Conservation (phyloP, 2,113 vertebrate genomes). For the Pagrus major region DNA sequence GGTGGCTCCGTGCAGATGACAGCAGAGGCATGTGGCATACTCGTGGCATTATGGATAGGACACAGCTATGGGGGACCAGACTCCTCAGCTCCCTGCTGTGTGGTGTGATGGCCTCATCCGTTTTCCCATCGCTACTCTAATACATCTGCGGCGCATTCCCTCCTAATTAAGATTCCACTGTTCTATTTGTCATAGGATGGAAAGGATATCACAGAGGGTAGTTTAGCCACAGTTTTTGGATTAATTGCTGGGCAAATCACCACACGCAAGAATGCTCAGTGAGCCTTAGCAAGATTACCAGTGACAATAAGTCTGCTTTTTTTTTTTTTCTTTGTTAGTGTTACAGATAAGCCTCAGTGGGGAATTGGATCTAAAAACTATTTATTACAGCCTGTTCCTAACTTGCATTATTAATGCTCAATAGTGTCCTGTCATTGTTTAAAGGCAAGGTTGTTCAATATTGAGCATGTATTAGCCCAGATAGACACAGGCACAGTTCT, state of each 20-base stretch:
- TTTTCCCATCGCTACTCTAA: constrained; percentile 80
- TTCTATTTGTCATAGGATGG: constrained; percentile 82
- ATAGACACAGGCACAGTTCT: neutral
- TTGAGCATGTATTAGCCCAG: constrained; percentile 9
- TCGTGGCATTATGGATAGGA: constrained; percentile 80
- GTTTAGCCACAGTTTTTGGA: constrained; percentile 82
- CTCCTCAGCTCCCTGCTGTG: constrained; percentile 79
- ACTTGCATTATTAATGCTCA: constrained; percentile 58
- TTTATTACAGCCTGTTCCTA: constrained; percentile 56
- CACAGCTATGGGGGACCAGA: constrained; percentile 73
- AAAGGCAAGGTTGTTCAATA: constrained; percentile 29
- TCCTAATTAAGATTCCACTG: constrained; percentile 82
- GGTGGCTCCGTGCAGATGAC: constrained; percentile 74
- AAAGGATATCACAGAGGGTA: constrained; percentile 77
- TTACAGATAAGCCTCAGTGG: constrained; percentile 59
- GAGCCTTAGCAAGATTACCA: constrained; percentile 57
- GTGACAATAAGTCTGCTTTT: constrained; percentile 44
- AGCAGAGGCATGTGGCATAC: constrained; percentile 79
- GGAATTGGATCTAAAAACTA: constrained; percentile 58
- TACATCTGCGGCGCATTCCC: constrained; percentile 78
- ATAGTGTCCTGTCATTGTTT: constrained; percentile 54
- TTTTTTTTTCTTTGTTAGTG: constrained; percentile 55
- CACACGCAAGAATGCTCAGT: constrained; percentile 66
- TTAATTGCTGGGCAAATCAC: constrained; percentile 80
- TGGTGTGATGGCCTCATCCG: constrained; percentile 82